Conservation (phyloP, 2,888 invertebrate genomes). For the Tiliacea citrago region DNA sequence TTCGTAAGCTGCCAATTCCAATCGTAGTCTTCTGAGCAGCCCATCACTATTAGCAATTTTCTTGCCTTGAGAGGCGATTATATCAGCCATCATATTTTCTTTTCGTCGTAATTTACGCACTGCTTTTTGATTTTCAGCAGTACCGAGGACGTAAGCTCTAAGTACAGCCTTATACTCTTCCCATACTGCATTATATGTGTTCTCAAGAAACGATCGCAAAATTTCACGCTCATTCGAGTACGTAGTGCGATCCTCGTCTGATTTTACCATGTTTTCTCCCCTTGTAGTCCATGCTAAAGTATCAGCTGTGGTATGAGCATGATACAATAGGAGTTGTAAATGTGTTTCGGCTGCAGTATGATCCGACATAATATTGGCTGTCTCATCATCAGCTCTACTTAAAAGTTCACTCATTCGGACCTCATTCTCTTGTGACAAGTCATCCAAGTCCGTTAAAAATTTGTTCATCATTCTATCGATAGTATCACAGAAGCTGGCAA, state of each 20-base stretch:
- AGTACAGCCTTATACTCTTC: conserved; percentile 84
- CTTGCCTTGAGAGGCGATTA: conserved; percentile 85
- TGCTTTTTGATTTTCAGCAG: conserved; percentile 85
- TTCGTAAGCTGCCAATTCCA: conserved; percentile 84
- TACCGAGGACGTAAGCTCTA: conserved; percentile 80
- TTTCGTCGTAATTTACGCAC: conserved; percentile 83
- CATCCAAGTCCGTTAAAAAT: conserved; percentile 81
- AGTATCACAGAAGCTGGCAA: conserved; percentile 91
- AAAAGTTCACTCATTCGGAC: conserved; percentile 74
- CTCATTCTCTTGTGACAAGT: conserved; percentile 78
- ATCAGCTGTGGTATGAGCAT: conserved; percentile 81
- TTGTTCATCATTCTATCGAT: conserved; percentile 91
- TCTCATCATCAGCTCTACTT: conserved; percentile 76
- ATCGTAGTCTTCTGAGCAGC: conserved; percentile 78
- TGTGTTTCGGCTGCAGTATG: conserved; percentile 84
- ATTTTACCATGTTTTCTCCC: conserved; percentile 85
- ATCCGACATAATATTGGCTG: conserved; percentile 72
- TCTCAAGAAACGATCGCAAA: conserved; percentile 82
- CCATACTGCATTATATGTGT: conserved; percentile 82
- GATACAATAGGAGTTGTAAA: conserved; percentile 82
- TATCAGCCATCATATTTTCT: conserved; percentile 86
- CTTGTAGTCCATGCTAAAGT: conserved; percentile 81
- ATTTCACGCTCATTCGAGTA: conserved; percentile 80
- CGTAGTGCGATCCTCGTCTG: conserved; percentile 83
- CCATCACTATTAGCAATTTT: conserved; percentile 84